These are phyloP conservation scores for Andrena praecox DNA, from an alignment of 2,888 invertebrate genomes.

Conservation along the genomic window DNA sequence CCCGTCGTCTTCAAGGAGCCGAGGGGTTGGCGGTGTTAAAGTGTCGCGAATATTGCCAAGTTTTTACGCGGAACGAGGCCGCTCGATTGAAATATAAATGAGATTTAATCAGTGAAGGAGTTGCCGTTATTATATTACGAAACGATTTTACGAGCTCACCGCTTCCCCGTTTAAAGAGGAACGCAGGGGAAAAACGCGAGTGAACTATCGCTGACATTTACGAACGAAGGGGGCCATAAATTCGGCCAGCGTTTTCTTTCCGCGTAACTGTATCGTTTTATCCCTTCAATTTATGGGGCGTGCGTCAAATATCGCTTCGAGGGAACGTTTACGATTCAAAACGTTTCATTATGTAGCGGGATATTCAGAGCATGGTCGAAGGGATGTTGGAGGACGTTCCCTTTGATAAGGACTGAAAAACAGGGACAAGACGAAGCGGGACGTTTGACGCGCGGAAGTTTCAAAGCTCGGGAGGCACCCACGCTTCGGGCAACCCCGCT, in stretches of 20 bases:
- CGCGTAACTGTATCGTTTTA: neutral
- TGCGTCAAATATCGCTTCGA: neutral
- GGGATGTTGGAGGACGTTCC: neutral
- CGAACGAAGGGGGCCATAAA: neutral
- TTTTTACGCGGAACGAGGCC: conserved; percentile 1
- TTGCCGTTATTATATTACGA: conserved; percentile 9
- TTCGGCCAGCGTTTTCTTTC: neutral
- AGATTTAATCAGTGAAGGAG: neutral
- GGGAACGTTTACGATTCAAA: neutral
- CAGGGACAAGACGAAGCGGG: conserved; percentile 13
- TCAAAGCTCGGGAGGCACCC: conserved; percentile 38
- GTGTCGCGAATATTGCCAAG: neutral
- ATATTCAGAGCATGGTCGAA: neutral
- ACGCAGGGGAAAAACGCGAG: neutral
- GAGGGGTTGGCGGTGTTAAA: neutral
- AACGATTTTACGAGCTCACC: conserved; percentile 2
- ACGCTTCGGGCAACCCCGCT: conserved; percentile 5
- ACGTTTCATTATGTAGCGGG: neutral
- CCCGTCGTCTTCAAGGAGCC: neutral
- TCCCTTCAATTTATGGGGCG: neutral
- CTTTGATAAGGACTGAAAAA: neutral
- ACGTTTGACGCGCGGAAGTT: conserved; percentile 6
- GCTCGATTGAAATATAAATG: conserved; percentile 26
- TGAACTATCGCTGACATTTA: conserved; percentile 15
- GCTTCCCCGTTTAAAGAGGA: neutral